These are phyloP conservation scores for Sylvilagus bachmani DNA, from an alignment of 2,113 vertebrate species.

Conservation along the genomic window DNA sequence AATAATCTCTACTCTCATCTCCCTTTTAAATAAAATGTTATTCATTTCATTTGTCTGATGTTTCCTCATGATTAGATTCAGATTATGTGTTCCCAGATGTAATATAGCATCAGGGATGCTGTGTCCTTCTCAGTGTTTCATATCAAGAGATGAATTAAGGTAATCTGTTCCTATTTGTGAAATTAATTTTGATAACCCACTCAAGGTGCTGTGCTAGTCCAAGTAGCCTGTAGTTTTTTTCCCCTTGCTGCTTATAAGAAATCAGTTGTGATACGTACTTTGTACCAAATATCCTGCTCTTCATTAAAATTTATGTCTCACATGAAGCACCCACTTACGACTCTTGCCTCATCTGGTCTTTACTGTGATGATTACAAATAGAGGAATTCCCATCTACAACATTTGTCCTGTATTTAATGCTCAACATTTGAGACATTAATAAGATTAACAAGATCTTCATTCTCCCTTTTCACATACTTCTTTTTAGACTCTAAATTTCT, in stretches of 20 bases:
- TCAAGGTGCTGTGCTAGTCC: not conserved
- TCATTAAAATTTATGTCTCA: not conserved
- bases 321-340: not conserved
- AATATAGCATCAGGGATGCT: not conserved
- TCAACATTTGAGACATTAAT: not conserved
- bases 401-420: not conserved
- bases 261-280: not conserved
- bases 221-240: not conserved
- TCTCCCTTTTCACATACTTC: not conserved
- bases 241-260: not conserved
- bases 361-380: not conserved
- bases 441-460: not conserved
- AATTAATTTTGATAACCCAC: conserved; percentile 3
- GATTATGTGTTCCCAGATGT: not conserved
- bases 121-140: not conserved
- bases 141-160: not conserved
- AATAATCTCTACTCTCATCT: not conserved
- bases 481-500: not conserved
- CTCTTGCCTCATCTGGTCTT: not conserved
- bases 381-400: not conserved
- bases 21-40: not conserved
- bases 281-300: not conserved
- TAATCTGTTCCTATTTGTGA: not conserved
- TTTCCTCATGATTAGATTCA: conserved; percentile 7
- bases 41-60: not conserved